A percentile compares a stretch with the other conserved stretches of the same genome.
Conservation (phyloP, 1,140 invertebrate genomes). For the Saccostrea glomerata region DNA sequence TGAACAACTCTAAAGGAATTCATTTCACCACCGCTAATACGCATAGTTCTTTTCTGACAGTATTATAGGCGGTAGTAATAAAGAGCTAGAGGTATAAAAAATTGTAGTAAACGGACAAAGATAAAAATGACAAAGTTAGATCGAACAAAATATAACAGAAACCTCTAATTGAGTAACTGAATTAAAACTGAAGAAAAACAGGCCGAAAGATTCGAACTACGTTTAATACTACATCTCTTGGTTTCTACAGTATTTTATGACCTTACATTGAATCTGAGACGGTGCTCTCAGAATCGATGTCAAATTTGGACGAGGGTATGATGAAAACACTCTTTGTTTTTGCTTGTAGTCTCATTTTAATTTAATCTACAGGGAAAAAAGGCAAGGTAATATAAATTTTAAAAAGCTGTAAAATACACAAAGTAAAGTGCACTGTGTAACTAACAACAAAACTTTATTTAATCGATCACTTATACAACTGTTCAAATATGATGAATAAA, state of each 20-base stretch:
- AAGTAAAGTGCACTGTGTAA: background rate
- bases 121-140: too few relatives aligned
- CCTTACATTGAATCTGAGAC: constrained; percentile 15
- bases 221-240: background rate
- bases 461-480: background rate
- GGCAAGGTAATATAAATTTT: background rate
- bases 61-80: too few relatives aligned
- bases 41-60: too few relatives aligned
- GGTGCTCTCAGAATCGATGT: background rate
- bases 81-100: too few relatives aligned
- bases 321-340: background rate
- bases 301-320: constrained; percentile 1
- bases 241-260: background rate
- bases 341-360: constrained; percentile 2
- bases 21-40: too few relatives aligned
- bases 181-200: background rate
- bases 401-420: background rate
- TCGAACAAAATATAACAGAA: too few relatives aligned
- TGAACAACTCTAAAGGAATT: background rate
- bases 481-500: constrained; percentile 16
- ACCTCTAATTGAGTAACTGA: too few relatives aligned
- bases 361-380: background rate
- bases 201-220: background rate
- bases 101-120: too few relatives aligned
- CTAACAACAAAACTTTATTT: background rate